Conservation (phyloP, 2,888 invertebrate genomes). For the Actias luna region DNA sequence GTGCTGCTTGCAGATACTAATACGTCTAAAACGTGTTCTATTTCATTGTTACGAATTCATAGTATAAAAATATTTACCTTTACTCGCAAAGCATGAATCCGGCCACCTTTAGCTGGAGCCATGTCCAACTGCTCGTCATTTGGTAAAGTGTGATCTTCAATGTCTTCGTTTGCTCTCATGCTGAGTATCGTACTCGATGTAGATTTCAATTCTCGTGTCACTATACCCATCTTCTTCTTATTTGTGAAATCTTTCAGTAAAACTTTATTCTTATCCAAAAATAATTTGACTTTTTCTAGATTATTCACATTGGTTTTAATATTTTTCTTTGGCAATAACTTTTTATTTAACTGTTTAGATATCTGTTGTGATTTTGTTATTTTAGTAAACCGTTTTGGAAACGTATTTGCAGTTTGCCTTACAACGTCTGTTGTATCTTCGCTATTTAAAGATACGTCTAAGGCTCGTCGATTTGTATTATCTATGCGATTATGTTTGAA, state of each 20-base stretch:
- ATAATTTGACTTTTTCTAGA: slow-evolving; percentile 30
- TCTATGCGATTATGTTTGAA: slow-evolving; percentile 5
- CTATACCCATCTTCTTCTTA: neutral
- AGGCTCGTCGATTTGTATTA: slow-evolving; percentile 2
- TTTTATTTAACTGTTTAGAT: neutral
- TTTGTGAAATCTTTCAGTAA: slow-evolving; percentile 29
- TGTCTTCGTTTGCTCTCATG: slow-evolving; percentile 10
- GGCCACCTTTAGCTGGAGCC: slow-evolving; percentile 52
- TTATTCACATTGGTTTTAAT: slow-evolving; percentile 18
- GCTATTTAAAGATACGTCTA: neutral
- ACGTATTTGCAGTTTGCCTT: neutral
- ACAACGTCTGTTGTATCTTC: slow-evolving; percentile 3
- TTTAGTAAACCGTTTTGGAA: slow-evolving; percentile 6
- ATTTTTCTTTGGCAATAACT: neutral
- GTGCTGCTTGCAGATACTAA: too few relatives aligned
- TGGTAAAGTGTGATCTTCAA: slow-evolving; percentile 21
- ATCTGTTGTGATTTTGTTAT: neutral
- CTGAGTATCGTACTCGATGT: neutral
- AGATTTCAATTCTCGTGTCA: neutral
- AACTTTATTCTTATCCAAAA: slow-evolving; percentile 34
- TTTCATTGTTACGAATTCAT: too few relatives aligned
- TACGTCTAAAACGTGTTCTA: neutral
- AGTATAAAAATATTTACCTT: slow-evolving; percentile 38
- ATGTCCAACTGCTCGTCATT: slow-evolving; percentile 47
- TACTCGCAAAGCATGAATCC: slow-evolving; percentile 36